These are phyloP conservation scores for Rhea americana DNA, from an alignment of 2,113 vertebrate genomes.

Conservation along the genomic window DNA sequence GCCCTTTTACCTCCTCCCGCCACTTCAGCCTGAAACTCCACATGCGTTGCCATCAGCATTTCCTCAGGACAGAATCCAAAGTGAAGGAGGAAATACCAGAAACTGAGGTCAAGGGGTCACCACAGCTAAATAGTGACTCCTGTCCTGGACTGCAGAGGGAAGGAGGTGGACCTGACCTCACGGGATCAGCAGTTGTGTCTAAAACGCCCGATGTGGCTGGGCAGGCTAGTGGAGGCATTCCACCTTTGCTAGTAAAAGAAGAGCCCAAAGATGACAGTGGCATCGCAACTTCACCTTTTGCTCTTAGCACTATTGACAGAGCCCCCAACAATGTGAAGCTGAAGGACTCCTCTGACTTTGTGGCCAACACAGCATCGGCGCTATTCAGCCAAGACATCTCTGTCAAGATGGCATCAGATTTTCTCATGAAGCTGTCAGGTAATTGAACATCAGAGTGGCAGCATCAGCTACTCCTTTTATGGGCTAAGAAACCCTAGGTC, in stretches of 20 bases:
- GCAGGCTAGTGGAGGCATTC: conserved; percentile 78
- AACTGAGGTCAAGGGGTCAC: conserved; percentile 88
- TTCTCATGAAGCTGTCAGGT: conserved; percentile 99
- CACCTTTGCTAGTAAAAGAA: conserved; percentile 89
- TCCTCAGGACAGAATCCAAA: conserved; percentile 93
- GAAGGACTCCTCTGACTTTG: conserved; percentile 86
- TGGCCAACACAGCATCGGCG: conserved; percentile 84
- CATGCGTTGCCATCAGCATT: conserved; percentile 99
- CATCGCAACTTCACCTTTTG: conserved; percentile 85
- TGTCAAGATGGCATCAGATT: conserved; percentile 97
- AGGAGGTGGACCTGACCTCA: conserved; percentile 74
- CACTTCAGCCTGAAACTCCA: conserved; percentile 99
- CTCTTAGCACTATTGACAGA: conserved; percentile 85
- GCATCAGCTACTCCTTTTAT: background rate
- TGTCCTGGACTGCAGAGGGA: conserved; percentile 79
- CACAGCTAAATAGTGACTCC: conserved; percentile 78
- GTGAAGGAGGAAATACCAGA: conserved; percentile 97
- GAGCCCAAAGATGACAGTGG: conserved; percentile 90
- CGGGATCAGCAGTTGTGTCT: conserved; percentile 71
- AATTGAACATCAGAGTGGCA: conserved; percentile 33
- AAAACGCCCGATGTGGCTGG: conserved; percentile 81
- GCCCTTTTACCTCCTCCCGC: conserved; percentile 98
- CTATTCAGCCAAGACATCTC: conserved; percentile 97
- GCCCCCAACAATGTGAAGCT: conserved; percentile 85
- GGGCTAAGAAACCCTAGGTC: background rate